These are phyloP conservation scores for Acronicta psi DNA, from an alignment of 2,888 invertebrate genomes.

Conservation along the genomic window DNA sequence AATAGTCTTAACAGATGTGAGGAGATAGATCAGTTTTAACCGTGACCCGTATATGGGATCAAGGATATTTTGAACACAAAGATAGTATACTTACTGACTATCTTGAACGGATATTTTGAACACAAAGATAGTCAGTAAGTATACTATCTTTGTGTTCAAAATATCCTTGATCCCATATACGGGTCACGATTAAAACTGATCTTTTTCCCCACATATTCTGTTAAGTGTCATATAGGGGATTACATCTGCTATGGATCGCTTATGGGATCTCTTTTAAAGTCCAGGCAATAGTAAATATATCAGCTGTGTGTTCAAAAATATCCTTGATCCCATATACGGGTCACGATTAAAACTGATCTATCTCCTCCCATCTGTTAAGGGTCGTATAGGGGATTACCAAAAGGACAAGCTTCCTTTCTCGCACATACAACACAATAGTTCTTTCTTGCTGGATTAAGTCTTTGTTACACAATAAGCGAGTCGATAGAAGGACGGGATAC, in stretches of 20 bases:
- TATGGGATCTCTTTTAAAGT: too few relatives aligned
- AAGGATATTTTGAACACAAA: too few relatives aligned
- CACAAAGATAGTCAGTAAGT: too few relatives aligned
- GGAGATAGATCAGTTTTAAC: constrained; percentile 21
- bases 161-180: too few relatives aligned
- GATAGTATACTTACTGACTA: too few relatives aligned
- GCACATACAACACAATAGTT: constrained; percentile 18
- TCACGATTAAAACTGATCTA: constrained; percentile 20
- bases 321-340: neutral
- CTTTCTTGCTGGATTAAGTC: neutral
- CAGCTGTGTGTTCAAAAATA: too few relatives aligned
- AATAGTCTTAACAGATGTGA: constrained; percentile 8
- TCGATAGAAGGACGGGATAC: neutral
- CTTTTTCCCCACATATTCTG: constrained; percentile 12
- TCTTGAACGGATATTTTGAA: too few relatives aligned
- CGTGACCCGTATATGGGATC: neutral
- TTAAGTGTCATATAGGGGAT: too few relatives aligned
- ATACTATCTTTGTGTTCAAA: too few relatives aligned
- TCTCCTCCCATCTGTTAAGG: constrained; percentile 14
- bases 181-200: constrained; percentile 18
- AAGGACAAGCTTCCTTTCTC: constrained; percentile 2
- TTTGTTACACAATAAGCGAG: neutral
- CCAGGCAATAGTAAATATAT: too few relatives aligned
- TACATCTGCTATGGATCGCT: too few relatives aligned
- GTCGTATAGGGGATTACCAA: constrained; percentile 19